Percentiles rank a stretch among this genome's conserved stretches.
These are phyloP conservation scores for Staurois parvus DNA, from an alignment of 2,797 vertebrate species.

Conservation along the genomic window DNA sequence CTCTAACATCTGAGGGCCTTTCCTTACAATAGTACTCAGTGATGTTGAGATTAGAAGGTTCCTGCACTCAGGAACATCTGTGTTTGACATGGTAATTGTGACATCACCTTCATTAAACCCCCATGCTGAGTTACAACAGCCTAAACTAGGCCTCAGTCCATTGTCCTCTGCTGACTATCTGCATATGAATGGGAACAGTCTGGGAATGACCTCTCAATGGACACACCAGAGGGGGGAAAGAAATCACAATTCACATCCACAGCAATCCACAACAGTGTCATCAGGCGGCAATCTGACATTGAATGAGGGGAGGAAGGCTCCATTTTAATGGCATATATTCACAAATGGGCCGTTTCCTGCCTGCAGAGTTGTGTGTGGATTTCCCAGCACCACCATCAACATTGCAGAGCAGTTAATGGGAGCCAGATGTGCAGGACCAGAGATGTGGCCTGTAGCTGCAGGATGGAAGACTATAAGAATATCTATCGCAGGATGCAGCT, in stretches of 20 bases:
- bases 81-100: conserved; percentile 48
- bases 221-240: background rate
- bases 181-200: conserved; percentile 28
- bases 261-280: background rate
- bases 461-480: background rate
- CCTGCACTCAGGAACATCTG: conserved; percentile 14
- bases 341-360: conserved; percentile 29
- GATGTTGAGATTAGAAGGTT: too few species aligned
- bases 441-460: background rate
- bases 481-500: too few species aligned
- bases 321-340: background rate
- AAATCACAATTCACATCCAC: background rate
- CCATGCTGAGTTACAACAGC: conserved; percentile 4
- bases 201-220: conserved; percentile 12
- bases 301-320: background rate
- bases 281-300: background rate
- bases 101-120: conserved; percentile 12
- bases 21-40: too few species aligned
- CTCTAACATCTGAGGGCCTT: too few species aligned
- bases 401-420: background rate
- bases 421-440: conserved; percentile 30
- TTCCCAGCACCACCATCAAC: background rate
- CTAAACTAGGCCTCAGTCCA: too few species aligned
- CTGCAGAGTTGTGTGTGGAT: background rate
- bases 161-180: background rate